A percentile compares a stretch with the other conserved stretches of the same genome.
Evolutionary conservation across 2,888 invertebrate genomes (phyloP).

Genomic region (Andrena haemorrhoa): DNA sequence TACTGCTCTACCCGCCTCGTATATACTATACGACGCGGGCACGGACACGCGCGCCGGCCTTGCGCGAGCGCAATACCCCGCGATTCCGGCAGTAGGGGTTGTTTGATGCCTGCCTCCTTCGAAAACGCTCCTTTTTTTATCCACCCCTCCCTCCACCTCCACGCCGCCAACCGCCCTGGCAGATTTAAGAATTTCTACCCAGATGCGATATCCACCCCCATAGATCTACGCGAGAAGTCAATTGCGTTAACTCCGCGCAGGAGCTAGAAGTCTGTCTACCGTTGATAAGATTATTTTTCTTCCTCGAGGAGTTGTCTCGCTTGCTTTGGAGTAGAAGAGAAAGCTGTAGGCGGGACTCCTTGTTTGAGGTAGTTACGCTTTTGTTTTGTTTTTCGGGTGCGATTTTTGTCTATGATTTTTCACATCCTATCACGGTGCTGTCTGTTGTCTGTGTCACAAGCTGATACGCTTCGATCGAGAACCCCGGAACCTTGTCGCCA

Average conservation of each 20-base stretch:
- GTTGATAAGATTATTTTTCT: background rate
- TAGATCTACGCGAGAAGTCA: background rate
- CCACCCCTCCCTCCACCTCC: background rate
- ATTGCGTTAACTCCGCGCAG: background rate
- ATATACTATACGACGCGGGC: constrained; percentile 68
- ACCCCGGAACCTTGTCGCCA: constrained; percentile 35
- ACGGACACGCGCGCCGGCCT: constrained; percentile 76
- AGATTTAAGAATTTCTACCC: constrained; percentile 13
- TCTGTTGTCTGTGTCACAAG: too few relatives aligned
- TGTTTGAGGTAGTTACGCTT: background rate
- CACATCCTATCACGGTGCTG: too few relatives aligned
- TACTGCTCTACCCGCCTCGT: constrained; percentile 70
- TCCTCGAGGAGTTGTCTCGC: too few relatives aligned
- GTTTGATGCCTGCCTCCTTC: constrained; percentile 70
- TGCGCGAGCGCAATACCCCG: constrained; percentile 78
- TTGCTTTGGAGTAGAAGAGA: background rate
- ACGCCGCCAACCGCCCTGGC: background rate
- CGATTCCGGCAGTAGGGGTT: constrained; percentile 71
- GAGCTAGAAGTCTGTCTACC: background rate
- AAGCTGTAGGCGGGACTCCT: background rate
- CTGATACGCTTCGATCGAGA: constrained; percentile 45
- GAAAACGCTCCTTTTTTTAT: constrained; percentile 47
- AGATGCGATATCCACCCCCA: background rate
- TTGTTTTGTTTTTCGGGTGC: background rate
- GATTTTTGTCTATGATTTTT: background rate